phyloP scores from a whole-genome alignment of 2,113 vertebrate genomes.

The Gavialis gangeticus region DNA sequence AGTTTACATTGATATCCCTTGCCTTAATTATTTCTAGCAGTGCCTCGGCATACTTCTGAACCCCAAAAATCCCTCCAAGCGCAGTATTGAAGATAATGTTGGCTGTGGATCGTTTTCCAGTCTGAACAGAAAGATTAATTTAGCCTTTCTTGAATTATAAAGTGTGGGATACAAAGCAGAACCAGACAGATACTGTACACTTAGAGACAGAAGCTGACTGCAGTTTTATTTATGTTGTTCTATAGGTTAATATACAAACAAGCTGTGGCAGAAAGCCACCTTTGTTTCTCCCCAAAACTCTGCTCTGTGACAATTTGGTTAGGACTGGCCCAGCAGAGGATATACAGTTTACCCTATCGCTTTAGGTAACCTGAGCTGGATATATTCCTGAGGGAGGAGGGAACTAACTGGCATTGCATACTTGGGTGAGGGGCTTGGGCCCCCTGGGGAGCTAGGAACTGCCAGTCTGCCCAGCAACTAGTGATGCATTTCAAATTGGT shows the following conservation, averaged over 20 bases:
- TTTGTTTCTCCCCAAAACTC: neutral
- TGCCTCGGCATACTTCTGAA: constrained; percentile 94
- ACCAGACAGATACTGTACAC: neutral
- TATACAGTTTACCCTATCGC: no score
- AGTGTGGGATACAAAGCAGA: neutral
- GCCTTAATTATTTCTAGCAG: constrained; percentile 87
- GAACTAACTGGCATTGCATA: no score
- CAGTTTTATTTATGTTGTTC: no score
- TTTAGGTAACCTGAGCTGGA: no score
- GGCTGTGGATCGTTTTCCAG: constrained; percentile 88
- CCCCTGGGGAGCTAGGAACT: no score
- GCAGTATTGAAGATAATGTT: constrained; percentile 89
- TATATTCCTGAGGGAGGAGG: no score
- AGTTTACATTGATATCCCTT: constrained; percentile 88
- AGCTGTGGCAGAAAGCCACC: neutral
- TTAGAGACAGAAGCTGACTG: no score
- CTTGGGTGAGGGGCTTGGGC: no score
- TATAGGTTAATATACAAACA: neutral
- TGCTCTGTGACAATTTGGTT: neutral
- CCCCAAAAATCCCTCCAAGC: constrained; percentile 81
- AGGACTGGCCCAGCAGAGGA: no score
- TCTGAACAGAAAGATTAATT: constrained; percentile 79
- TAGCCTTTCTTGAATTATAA: constrained; percentile 6
- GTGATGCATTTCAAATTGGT: no score
- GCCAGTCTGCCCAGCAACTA: no score